Conservation (phyloP, 1,140 invertebrate species). For the Oedothorax gibbosus region DNA sequence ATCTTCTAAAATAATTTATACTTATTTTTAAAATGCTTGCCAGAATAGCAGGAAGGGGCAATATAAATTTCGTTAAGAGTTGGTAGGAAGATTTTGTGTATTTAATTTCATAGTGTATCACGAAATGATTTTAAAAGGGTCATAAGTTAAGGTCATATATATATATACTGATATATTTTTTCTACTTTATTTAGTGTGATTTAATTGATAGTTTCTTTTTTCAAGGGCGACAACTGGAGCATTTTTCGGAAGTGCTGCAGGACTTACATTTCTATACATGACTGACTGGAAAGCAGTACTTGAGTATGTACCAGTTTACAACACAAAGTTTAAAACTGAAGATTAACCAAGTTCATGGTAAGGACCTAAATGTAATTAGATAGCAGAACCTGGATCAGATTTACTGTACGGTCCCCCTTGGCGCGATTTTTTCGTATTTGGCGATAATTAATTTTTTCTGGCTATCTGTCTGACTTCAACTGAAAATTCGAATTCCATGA, state of each 20-base stretch:
- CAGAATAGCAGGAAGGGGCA: not conserved
- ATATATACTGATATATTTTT: no score
- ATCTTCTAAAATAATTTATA: not conserved
- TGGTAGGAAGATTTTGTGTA: not conserved
- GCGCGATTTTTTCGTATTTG: not conserved
- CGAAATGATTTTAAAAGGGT: no score
- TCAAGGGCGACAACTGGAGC: conserved; percentile 73
- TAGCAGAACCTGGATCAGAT: not conserved
- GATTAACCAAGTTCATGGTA: not conserved
- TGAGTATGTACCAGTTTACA: conserved; percentile 80
- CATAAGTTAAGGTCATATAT: no score
- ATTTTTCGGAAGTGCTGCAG: conserved; percentile 75
- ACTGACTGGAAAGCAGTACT: conserved; percentile 82
- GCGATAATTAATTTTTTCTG: not conserved
- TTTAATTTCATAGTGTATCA: no score
- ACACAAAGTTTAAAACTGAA: conserved; percentile 74
- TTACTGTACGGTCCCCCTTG: not conserved
- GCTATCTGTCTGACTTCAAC: not conserved
- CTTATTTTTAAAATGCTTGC: not conserved
- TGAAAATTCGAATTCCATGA: no score
- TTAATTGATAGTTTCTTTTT: conserved; percentile 61
- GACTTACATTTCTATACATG: conserved; percentile 75
- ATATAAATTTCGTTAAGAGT: not conserved
- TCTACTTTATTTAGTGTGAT: no score
- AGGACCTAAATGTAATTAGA: not conserved